Evolutionary conservation across 2,888 invertebrate species (phyloP).

Genomic region (Agapostemon virescens): DNA sequence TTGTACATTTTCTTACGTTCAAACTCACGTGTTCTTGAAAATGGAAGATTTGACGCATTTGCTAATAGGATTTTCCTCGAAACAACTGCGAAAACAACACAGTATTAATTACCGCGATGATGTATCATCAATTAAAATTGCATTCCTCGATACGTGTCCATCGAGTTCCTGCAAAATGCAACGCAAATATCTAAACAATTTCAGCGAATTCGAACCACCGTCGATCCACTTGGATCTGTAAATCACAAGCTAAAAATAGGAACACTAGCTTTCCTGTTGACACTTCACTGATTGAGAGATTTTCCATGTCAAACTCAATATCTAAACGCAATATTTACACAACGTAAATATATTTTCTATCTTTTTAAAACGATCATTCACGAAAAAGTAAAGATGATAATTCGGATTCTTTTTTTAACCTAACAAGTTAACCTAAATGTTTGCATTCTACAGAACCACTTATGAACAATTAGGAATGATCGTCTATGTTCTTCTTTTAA

Average conservation of each 20-base stretch:
- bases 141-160: neutral
- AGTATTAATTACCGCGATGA: neutral
- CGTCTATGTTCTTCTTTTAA: neutral
- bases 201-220: neutral
- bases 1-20: no score
- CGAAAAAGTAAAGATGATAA: neutral
- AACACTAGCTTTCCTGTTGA: neutral
- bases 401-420: no score
- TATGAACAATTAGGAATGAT: no score
- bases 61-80: neutral
- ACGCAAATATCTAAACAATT: neutral
- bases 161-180: neutral
- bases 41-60: neutral
- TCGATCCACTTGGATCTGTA: neutral
- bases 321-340: neutral
- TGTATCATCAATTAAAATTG: neutral
- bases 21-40: neutral
- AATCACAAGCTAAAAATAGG: neutral
- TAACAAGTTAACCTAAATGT: no score
- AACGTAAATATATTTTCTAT: neutral
- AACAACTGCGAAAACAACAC: neutral
- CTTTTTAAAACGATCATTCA: neutral
- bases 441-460: no score
- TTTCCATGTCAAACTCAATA: neutral
- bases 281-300: neutral